These are phyloP conservation scores for Scaptomyza cyrtandrae DNA, from an alignment of 2,888 invertebrate species.

Conservation along the genomic window DNA sequence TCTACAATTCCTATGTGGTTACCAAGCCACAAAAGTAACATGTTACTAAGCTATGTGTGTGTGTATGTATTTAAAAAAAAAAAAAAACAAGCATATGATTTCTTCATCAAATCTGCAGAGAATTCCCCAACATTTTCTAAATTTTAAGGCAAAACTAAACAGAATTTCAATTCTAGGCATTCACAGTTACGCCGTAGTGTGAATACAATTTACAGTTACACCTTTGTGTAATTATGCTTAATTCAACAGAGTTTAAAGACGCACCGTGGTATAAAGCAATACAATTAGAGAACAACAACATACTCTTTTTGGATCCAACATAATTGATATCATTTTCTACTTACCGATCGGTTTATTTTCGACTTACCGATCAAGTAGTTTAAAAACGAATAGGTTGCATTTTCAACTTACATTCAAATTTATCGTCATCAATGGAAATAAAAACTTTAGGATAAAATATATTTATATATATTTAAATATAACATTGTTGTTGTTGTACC, in stretches of 20 bases:
- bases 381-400: too few species aligned
- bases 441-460: background rate
- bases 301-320: background rate
- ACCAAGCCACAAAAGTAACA: slow-evolving; percentile 12
- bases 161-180: background rate
- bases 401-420: background rate
- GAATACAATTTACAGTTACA: background rate
- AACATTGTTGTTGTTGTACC: background rate
- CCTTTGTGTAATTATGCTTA: too few species aligned
- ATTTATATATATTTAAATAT: too few species aligned
- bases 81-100: background rate
- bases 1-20: slow-evolving; percentile 18
- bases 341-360: slow-evolving; percentile 22
- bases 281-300: too few species aligned
- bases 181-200: background rate
- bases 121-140: background rate
- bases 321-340: background rate
- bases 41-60: background rate
- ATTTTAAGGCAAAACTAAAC: background rate
- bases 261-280: background rate
- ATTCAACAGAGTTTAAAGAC: background rate
- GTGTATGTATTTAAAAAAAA: background rate
- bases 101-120: background rate
- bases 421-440: background rate
- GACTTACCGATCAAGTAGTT: too few species aligned